Conservation (phyloP, 2,888 invertebrate genomes). For the Diarsia dahlii region DNA sequence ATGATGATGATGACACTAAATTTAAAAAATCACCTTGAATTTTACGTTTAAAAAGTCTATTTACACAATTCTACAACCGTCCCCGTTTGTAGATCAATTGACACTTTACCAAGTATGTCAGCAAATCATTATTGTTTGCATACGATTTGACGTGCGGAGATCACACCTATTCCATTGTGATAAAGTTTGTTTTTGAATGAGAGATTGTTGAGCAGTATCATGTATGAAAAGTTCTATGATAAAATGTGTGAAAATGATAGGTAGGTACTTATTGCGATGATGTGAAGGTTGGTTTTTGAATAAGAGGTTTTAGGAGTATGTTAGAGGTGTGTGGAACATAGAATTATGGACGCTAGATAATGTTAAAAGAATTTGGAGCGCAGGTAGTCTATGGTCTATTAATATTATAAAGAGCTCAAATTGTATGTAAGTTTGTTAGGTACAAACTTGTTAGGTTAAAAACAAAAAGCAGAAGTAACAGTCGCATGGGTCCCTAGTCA, state of each 20-base stretch:
- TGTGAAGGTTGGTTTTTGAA: not conserved
- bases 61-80: slow-evolving; percentile 17
- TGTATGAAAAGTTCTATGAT: not conserved
- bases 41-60: not conserved
- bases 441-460: too few species aligned
- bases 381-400: not conserved
- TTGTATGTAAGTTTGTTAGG: too few species aligned
- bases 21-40: not conserved
- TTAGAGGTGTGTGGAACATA: not conserved
- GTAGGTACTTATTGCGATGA: not conserved
- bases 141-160: not conserved
- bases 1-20: not conserved
- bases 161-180: rapidly evolving
- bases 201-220: not conserved
- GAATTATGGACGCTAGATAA: not conserved
- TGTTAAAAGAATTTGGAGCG: slow-evolving; percentile 1
- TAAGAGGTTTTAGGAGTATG: not conserved
- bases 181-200: slow-evolving; percentile 7
- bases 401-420: too few species aligned
- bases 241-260: not conserved
- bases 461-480: too few species aligned
- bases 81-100: slow-evolving; percentile 42
- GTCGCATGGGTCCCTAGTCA: too few species aligned
- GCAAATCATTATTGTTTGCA: slow-evolving; percentile 23
- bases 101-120: slow-evolving; percentile 35